These are phyloP conservation scores for Andricus curvator DNA, from an alignment of 2,888 invertebrate genomes.

Conservation along the genomic window DNA sequence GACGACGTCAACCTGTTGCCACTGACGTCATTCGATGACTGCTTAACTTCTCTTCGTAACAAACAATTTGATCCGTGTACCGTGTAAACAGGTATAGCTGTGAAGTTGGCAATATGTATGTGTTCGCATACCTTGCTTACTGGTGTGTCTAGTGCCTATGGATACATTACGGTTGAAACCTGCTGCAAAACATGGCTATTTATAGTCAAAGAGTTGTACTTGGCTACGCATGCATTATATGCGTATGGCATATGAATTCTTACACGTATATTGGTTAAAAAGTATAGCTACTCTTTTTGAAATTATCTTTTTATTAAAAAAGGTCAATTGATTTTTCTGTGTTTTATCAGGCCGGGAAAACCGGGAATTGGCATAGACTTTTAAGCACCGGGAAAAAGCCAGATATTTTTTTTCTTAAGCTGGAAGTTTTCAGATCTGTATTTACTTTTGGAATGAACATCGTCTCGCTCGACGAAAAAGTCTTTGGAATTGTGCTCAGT, in stretches of 20 bases:
- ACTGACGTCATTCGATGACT: conserved; percentile 57
- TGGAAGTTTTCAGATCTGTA: no score
- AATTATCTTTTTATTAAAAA: not conserved
- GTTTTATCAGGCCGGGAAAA: no score
- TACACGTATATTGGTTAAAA: not conserved
- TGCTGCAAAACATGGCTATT: conserved; percentile 59
- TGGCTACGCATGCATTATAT: conserved; percentile 47
- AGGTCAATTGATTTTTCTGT: no score
- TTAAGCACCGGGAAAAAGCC: no score
- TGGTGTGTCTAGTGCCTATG: conserved; percentile 52
- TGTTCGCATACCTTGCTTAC: conserved; percentile 38
- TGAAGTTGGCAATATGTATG: not conserved
- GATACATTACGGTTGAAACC: conserved; percentile 58
- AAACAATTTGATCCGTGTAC: conserved; percentile 23
- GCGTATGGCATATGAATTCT: not conserved
- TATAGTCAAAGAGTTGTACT: conserved; percentile 53
- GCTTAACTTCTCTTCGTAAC: conserved; percentile 34
- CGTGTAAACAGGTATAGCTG: conserved; percentile 29
- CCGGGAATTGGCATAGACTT: no score
- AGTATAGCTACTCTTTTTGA: not conserved
- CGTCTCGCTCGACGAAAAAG: no score
- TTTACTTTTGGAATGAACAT: no score
- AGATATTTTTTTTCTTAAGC: no score
- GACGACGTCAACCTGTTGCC: conserved; percentile 53
- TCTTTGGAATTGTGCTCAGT: no score